phyloP scores from a whole-genome alignment of 2,113 vertebrate genomes.

The Epinephelus cyanopodus region DNA sequence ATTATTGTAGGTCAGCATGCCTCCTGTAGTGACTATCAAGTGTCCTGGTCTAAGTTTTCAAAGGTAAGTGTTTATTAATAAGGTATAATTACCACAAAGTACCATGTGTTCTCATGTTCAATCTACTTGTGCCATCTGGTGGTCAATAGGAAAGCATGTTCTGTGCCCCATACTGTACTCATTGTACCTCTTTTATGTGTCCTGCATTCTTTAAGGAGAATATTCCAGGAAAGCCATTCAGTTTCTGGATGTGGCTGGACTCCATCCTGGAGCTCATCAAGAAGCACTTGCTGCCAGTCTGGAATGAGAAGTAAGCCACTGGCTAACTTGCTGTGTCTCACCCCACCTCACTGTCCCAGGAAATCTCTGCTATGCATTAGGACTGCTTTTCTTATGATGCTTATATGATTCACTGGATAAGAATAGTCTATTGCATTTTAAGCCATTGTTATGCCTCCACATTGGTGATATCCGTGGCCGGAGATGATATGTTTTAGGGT shows the following conservation, averaged over 20 bases:
- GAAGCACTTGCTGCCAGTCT: slow-evolving; percentile 96
- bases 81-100: background rate
- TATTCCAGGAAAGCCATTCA: slow-evolving; percentile 93
- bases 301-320: slow-evolving; percentile 93
- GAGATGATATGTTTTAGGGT: too few relatives aligned
- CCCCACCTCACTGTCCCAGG: background rate
- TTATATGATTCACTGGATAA: background rate
- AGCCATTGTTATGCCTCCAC: too few relatives aligned
- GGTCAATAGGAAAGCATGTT: background rate
- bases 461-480: too few relatives aligned
- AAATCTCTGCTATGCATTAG: background rate
- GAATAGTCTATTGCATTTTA: background rate
- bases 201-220: slow-evolving; percentile 87
- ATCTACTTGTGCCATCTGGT: slow-evolving; percentile 21
- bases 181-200: background rate
- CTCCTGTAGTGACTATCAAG: slow-evolving; percentile 89
- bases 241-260: slow-evolving; percentile 98
- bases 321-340: background rate
- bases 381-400: background rate
- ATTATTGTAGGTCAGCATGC: slow-evolving; percentile 86
- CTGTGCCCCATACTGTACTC: background rate
- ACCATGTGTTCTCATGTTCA: background rate
- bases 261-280: slow-evolving; percentile 97
- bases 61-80: slow-evolving; percentile 84
- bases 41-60: slow-evolving; percentile 96